Base-by-base conservation (phyloP, 2,888 invertebrate species). In the Rhogogaster chlorosoma region DNA sequence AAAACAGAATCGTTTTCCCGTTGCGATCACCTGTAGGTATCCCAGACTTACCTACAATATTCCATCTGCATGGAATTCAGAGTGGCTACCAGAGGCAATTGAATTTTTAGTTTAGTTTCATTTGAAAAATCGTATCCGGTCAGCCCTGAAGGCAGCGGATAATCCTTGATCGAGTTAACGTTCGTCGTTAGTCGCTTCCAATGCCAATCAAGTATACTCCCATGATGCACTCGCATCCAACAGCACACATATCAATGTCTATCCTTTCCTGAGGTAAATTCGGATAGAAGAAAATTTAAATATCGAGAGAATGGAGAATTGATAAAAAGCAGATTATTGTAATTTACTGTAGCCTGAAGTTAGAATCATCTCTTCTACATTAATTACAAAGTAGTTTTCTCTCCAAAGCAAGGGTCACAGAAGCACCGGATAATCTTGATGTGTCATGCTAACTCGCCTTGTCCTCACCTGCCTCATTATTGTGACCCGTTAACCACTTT, bases 111-210 rank as follows among this genome's bases (percentile, higher is more conserved):
- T 61, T 80, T 22, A 22, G 15, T 80, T 61, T 38, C 61, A 61
- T 80, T 80, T n/a, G 22, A 80, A 80, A 80, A 80, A 80, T 80
- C 26, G 38, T 15, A 80, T 78, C 38, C 42, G n/a, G 75, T 26
- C 42, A 75, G 53, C 29, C 32, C 77, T 29, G 32, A 26, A 32
- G 77, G 77, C 53, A 77, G 53, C 38, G 49, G 80, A 80, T 80
- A 80, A 61, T 80, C 80, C 80, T 57, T 80, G 80, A 80, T 80
- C 57, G 80, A 80, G 80, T 80, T 38, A 80, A 57, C 57, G 80
- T 57, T 61, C n/a, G 49, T 80, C 57, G 80, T 80, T 61, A 80
- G 57, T 49, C 22, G 36, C 61, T 61, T 38, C 80, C 80, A 61
- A 61, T 38, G 80, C 80, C 80, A 61, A 61, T 61, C 80, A 80